These are phyloP conservation scores for Hephaestus fuliginosus DNA, from an alignment of 2,797 vertebrate species.

Conservation along the genomic window DNA sequence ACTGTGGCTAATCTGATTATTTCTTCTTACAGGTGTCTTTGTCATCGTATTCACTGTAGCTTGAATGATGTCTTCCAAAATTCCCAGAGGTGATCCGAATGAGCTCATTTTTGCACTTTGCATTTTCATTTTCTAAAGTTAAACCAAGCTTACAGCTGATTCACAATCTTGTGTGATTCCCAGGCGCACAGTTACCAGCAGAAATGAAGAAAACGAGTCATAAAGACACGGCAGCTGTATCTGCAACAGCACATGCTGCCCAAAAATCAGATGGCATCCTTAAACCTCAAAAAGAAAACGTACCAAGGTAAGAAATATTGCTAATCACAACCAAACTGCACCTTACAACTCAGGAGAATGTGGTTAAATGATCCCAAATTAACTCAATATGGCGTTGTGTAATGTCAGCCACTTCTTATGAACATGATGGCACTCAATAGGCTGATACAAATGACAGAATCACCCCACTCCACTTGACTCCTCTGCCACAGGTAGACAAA, in stretches of 20 bases:
- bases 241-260: conserved; percentile 12
- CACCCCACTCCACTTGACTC: neutral
- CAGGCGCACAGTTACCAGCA: conserved; percentile 44
- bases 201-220: conserved; percentile 61
- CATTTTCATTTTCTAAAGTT: neutral
- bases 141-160: neutral
- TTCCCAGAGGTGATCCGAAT: conserved; percentile 68
- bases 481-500: neutral
- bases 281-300: conserved; percentile 73
- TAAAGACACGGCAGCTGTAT: conserved; percentile 60
- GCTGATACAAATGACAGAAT: neutral
- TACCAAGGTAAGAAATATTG: conserved; percentile 55
- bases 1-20: neutral
- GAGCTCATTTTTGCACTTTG: neutral
- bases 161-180: neutral
- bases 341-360: neutral
- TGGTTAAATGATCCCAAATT: neutral
- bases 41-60: neutral
- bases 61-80: conserved; percentile 73
- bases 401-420: too few species aligned
- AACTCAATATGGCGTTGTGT: neutral
- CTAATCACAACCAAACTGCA: neutral
- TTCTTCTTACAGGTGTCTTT: conserved; percentile 28
- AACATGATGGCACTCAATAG: neutral
- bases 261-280: conserved; percentile 57